Base-by-base conservation (phyloP, 2,113 vertebrate species). In the Acanthochromis polyacanthus region DNA sequence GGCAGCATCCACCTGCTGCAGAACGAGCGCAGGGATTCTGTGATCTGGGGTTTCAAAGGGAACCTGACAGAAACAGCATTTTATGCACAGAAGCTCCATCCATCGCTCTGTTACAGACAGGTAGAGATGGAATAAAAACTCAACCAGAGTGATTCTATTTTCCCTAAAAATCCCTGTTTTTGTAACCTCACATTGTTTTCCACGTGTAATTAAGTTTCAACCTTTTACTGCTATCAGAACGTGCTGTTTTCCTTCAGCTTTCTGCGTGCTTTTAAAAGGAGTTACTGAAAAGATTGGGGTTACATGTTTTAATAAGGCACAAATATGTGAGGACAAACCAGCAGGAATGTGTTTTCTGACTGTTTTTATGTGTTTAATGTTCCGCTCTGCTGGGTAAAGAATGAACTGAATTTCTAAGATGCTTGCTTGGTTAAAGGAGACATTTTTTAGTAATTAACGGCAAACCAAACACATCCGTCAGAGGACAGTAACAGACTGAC, bases 31-130 rank as follows among this genome's bases (percentile, higher is more conserved):
- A 40, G 78, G 68, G 58, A 56, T 50, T 43, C 71, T 80, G 72
- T 80, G 86, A 86, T 79, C 45, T 50, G 59, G 46, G 36, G 56
- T 74, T 80, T 84, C 71, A 89, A 78, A 84, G 75, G 56, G 51
- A 75, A 70, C 38, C 50, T 66, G 77, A 45, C 3, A 5, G 30
- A 68, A 15, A 43, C 40, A 43, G 3, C 40, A 15, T 43, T 22
- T 52, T 20, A 55, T 36, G 36, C 60, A 53, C 65, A 32, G 79
- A 55, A 75, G 36, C 22, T 48, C 28, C 32, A 30, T 14, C 53
- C 59, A 30, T 45, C 23, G 45, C 23, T 19, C 52, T 32, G 53
- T 25, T 17, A 12, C 14, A 51, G 17, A 59, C 3, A 5, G 30
- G 30, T 53, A 59, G 45, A 56, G 22, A n/a, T 58, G 30, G 28